Evolutionary conservation across 1,140 invertebrate genomes (phyloP).

Genomic region (Heterodera carotae): DNA sequence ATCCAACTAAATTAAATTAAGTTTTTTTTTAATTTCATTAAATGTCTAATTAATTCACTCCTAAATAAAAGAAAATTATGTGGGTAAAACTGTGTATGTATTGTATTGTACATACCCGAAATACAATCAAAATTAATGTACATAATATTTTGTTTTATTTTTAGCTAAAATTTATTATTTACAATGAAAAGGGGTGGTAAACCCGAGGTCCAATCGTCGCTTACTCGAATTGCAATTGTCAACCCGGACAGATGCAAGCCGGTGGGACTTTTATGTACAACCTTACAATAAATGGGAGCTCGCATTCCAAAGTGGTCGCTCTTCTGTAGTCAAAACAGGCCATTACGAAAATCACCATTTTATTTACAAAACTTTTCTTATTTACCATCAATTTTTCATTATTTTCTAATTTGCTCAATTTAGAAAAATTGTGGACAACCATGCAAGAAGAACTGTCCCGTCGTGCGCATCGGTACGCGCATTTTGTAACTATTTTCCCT

Average conservation of each 20-base stretch:
- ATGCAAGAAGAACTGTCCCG: constrained; percentile 97
- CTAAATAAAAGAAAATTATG: too few species aligned
- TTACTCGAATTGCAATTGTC: constrained; percentile 88
- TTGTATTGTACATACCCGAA: too few species aligned
- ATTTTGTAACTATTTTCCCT: too few species aligned
- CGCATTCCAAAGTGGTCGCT: too few species aligned
- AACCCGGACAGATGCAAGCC: constrained; percentile 98
- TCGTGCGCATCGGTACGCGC: constrained; percentile 91
- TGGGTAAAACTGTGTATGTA: too few species aligned
- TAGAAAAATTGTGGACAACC: constrained; percentile 93
- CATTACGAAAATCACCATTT: too few species aligned
- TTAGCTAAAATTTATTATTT: not conserved
- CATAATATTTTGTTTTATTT: constrained; percentile 8
- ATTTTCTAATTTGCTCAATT: not conserved
- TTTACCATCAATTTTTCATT: not conserved
- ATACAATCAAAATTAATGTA: too few species aligned
- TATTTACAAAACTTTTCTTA: not conserved
- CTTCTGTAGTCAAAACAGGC: too few species aligned
- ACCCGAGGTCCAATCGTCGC: constrained; percentile 45
- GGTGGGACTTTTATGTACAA: not conserved
- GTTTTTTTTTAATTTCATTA: too few species aligned
- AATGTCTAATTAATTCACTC: too few species aligned
- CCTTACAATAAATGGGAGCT: too few species aligned
- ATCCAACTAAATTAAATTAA: too few species aligned
- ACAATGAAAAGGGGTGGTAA: constrained; percentile 38